Evolutionary conservation across 2,113 vertebrate genomes (phyloP).

Genomic region (Corydoras maculifer): DNA sequence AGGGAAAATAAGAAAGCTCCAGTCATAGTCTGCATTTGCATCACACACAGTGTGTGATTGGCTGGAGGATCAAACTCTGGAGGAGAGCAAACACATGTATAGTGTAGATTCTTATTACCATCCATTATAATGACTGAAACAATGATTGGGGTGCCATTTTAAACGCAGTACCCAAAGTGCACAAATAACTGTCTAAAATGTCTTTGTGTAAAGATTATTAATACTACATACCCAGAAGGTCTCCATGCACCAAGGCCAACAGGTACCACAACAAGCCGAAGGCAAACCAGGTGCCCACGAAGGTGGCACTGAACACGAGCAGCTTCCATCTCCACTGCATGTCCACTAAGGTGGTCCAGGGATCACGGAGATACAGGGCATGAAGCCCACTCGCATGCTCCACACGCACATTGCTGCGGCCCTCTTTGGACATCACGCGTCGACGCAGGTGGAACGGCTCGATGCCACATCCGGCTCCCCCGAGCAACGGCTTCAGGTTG

Average conservation of each 20-base stretch:
- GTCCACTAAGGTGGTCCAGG: conserved; percentile 98
- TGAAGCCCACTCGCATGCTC: conserved; percentile 81
- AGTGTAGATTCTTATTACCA: too few relatives aligned
- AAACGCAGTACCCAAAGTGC: too few relatives aligned
- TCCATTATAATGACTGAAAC: too few relatives aligned
- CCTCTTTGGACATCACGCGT: conserved; percentile 89
- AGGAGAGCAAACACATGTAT: conserved; percentile 9
- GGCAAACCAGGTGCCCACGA: conserved; percentile 92
- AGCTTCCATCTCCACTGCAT: conserved; percentile 98
- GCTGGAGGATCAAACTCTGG: conserved; percentile 75
- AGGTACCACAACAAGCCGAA: conserved; percentile 93
- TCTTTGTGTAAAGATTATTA: too few relatives aligned
- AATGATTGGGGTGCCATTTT: too few relatives aligned
- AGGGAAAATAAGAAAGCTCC: conserved; percentile 95
- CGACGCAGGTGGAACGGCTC: conserved; percentile 63
- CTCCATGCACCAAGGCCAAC: conserved; percentile 83
- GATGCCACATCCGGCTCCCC: conserved; percentile 37
- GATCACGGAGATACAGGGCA: conserved; percentile 91
- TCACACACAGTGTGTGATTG: conserved; percentile 93
- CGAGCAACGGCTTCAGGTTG: conserved; percentile 75
- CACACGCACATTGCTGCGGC: conserved; percentile 87
- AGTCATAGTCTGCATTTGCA: conserved; percentile 89
- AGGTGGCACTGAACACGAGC: conserved; percentile 85
- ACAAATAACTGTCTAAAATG: too few relatives aligned
- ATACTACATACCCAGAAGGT: conserved; percentile 73